These are phyloP conservation scores for Macrobrachium nipponense DNA, from an alignment of 1,140 invertebrate species.

Conservation along the genomic window DNA sequence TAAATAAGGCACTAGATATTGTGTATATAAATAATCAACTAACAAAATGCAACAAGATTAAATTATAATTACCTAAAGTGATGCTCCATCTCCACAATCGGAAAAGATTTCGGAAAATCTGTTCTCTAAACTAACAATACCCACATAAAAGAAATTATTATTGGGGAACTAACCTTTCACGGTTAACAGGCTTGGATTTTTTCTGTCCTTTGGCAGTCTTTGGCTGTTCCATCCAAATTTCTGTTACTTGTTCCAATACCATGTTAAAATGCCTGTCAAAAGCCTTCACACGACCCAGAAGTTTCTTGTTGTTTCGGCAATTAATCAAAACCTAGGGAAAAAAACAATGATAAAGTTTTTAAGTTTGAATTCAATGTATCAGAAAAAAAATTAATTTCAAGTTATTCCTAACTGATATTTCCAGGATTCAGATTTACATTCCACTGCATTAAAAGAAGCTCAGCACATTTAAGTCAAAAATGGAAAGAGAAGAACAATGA, in stretches of 20 bases:
- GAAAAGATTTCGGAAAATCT: neutral
- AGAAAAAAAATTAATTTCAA: too few species aligned
- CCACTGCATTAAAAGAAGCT: too few species aligned
- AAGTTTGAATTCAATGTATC: too few species aligned
- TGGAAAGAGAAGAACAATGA: too few species aligned
- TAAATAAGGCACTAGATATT: too few species aligned
- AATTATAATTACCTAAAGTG: too few species aligned
- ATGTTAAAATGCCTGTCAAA: constrained; percentile 99
- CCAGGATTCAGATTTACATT: too few species aligned
- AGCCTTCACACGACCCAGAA: constrained; percentile 96
- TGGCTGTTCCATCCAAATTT: constrained; percentile 99
- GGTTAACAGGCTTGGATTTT: constrained; percentile 98
- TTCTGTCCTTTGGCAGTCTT: constrained; percentile 98
- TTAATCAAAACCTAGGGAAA: constrained; percentile 75
- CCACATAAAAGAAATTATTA: neutral
- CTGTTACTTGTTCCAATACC: constrained; percentile 99
- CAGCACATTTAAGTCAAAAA: too few species aligned
- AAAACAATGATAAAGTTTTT: neutral
- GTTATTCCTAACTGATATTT: too few species aligned
- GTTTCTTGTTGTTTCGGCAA: constrained; percentile 95
- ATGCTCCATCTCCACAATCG: neutral
- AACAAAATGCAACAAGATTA: too few species aligned
- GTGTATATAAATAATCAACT: too few species aligned
- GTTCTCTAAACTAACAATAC: neutral
- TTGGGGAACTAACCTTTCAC: constrained; percentile 76